Percentiles rank a stretch among this genome's conserved stretches.
Evolutionary conservation across 2,888 invertebrate genomes (phyloP).

Genomic region (Sarcophaga subvicina): DNA sequence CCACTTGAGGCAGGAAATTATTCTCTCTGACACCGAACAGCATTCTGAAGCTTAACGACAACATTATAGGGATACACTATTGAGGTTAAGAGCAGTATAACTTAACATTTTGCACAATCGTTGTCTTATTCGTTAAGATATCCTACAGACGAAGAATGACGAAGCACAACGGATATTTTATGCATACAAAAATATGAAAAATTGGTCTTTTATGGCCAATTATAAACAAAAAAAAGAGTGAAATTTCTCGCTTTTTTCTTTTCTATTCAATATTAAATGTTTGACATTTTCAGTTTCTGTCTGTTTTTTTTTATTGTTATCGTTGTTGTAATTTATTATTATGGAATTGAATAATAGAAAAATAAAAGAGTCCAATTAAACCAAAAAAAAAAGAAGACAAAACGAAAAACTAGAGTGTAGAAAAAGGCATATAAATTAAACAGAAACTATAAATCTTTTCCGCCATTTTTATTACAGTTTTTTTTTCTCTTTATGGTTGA

Average conservation of each 20-base stretch:
- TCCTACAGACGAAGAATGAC: too few species aligned
- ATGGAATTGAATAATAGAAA: conserved; percentile 36
- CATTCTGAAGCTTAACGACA: too few species aligned
- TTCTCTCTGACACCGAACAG: too few species aligned
- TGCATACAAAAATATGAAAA: neutral
- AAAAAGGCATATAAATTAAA: conserved; percentile 40
- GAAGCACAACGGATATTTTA: neutral
- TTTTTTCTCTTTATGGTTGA: neutral
- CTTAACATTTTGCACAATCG: too few species aligned
- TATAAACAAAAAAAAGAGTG: neutral
- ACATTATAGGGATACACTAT: too few species aligned
- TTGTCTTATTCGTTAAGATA: too few species aligned
- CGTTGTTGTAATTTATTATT: neutral
- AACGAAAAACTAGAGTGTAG: neutral
- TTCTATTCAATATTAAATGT: conserved; percentile 14
- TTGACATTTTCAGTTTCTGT: conserved; percentile 36
- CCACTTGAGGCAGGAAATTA: too few species aligned
- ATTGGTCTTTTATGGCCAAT: conserved; percentile 27
- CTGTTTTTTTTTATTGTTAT: neutral
- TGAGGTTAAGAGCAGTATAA: too few species aligned
- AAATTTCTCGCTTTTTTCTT: neutral
- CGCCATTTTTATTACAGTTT: conserved; percentile 11
- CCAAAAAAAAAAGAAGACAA: conserved; percentile 1
- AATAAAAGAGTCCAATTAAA: conserved; percentile 48
- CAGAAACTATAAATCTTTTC: conserved; percentile 58